Conservation (phyloP, 2,888 invertebrate genomes). For the Ametastegia equiseti region DNA sequence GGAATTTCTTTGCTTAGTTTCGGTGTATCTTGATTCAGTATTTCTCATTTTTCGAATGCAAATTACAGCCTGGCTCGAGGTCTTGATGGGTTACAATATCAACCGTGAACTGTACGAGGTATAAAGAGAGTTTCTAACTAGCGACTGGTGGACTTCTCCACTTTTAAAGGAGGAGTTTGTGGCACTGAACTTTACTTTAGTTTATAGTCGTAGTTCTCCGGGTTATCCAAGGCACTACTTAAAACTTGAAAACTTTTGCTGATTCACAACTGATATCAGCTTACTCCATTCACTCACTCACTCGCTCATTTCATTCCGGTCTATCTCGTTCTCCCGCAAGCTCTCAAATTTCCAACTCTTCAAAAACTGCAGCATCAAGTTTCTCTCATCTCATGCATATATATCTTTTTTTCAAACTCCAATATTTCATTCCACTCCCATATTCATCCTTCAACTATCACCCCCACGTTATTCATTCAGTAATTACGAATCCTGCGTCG, state of each 20-base stretch:
- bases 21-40: neutral
- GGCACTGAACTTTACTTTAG: constrained; percentile 41
- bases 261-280: constrained; percentile 40
- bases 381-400: neutral
- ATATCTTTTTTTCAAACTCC: neutral
- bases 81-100: too few species aligned
- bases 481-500: too few species aligned
- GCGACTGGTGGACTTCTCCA: neutral
- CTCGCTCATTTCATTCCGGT: neutral
- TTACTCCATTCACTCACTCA: neutral
- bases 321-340: neutral
- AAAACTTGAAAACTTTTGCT: constrained; percentile 42
- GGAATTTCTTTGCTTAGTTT: neutral
- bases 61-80: too few species aligned
- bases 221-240: constrained; percentile 32
- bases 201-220: constrained; percentile 42
- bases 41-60: neutral
- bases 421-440: neutral
- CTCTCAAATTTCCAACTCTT: neutral
- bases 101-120: neutral
- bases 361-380: neutral
- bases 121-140: neutral
- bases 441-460: too few species aligned
- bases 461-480: too few species aligned
- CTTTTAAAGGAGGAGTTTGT: neutral